phyloP scores from a whole-genome alignment of 2,113 vertebrate genomes.

The Seriola quinqueradiata region DNA sequence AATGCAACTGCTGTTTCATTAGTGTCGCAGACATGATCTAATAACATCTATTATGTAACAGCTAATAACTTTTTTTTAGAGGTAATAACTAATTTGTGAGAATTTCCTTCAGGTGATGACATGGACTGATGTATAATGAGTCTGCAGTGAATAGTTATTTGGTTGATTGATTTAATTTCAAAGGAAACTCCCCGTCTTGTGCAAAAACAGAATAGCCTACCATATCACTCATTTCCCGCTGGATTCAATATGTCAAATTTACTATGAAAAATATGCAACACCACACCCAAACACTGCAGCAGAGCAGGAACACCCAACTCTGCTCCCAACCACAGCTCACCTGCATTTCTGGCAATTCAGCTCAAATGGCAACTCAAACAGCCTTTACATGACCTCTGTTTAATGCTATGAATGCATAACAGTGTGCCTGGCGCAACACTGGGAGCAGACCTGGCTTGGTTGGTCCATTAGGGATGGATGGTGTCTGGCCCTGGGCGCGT shows the following conservation, averaged over 20 bases:
- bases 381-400: constrained; percentile 64
- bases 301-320: constrained; percentile 37
- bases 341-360: constrained; percentile 64
- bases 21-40: constrained; percentile 60
- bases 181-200: constrained; percentile 43
- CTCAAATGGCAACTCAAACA: constrained; percentile 29
- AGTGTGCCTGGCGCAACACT: constrained; percentile 47
- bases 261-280: constrained; percentile 51
- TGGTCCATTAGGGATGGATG: constrained; percentile 73
- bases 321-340: constrained; percentile 58
- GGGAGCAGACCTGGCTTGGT: constrained; percentile 60
- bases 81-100: constrained; percentile 33
- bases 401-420: constrained; percentile 58
- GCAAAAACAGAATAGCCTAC: constrained; percentile 29
- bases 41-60: constrained; percentile 53
- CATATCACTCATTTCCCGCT: constrained; percentile 32
- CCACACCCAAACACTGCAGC: constrained; percentile 53
- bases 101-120: constrained; percentile 55
- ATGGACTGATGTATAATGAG: constrained; percentile 30
- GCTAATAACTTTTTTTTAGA: constrained; percentile 34
- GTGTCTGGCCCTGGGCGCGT: constrained; percentile 63
- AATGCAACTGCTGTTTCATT: constrained; percentile 44
- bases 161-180: constrained; percentile 53
- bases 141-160: constrained; percentile 25
- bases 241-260: constrained; percentile 47